Conservation (phyloP, 2,113 vertebrate species). For the Electrona antarctica region DNA sequence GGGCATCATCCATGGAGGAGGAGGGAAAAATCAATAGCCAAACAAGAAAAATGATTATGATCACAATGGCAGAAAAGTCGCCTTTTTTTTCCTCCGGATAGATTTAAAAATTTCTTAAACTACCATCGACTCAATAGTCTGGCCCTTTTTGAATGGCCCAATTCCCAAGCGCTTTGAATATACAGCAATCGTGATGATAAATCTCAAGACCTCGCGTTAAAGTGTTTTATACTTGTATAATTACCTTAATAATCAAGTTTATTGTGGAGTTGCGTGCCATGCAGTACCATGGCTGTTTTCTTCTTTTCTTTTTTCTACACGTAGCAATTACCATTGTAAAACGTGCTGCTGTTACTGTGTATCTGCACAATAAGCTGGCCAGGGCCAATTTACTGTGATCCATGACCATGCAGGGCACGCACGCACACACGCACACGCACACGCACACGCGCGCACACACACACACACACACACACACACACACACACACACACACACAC, state of each 20-base stretch:
- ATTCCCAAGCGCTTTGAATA: constrained; percentile 56
- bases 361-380: constrained; percentile 66
- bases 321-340: constrained; percentile 68
- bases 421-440: too few relatives aligned
- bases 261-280: constrained; percentile 67
- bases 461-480: neutral
- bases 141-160: constrained; percentile 55
- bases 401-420: constrained; percentile 51
- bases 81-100: constrained; percentile 51
- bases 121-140: constrained; percentile 49
- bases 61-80: constrained; percentile 57
- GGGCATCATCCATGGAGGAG: constrained; percentile 30
- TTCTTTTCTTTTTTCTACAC: constrained; percentile 19
- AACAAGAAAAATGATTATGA: constrained; percentile 74
- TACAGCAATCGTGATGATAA: constrained; percentile 62
- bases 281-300: constrained; percentile 60
- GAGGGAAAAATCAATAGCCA: constrained; percentile 64
- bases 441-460: too few relatives aligned
- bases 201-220: constrained; percentile 61
- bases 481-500: too few relatives aligned
- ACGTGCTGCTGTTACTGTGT: constrained; percentile 61
- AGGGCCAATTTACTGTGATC: constrained; percentile 70
- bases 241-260: constrained; percentile 79
- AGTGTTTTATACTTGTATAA: constrained; percentile 73
- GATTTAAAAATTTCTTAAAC: constrained; percentile 67